Evolutionary conservation across 2,797 vertebrate genomes (phyloP).

Genomic region (Xiphorhynchus erythropygius): DNA sequence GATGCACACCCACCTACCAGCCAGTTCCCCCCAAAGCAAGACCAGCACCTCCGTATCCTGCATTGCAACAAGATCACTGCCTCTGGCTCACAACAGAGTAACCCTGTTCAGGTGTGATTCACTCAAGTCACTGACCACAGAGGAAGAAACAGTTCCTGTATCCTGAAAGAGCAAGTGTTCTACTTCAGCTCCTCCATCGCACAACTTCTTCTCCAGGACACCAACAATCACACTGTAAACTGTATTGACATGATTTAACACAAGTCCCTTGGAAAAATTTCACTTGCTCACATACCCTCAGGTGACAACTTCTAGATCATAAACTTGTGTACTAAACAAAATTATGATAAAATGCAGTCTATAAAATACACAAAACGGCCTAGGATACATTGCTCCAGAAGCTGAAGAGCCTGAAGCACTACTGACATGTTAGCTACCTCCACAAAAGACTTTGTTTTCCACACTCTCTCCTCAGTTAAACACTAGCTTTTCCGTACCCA

Average conservation of each 20-base stretch:
- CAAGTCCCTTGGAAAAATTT: not conserved
- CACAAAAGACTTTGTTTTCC: not conserved
- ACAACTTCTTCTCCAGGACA: not conserved
- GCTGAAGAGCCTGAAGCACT: fast-evolving
- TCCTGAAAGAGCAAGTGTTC: not conserved
- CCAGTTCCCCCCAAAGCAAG: not conserved
- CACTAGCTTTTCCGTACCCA: not conserved
- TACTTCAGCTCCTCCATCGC: not conserved
- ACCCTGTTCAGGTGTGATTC: not conserved
- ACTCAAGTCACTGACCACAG: not conserved
- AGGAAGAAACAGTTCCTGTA: not conserved
- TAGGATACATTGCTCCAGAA: not conserved
- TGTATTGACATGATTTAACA: not conserved
- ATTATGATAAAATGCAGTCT: fast-evolving
- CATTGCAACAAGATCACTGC: not conserved
- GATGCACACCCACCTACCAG: not conserved
- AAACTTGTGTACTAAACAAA: fast-evolving
- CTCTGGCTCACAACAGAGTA: not conserved
- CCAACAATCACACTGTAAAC: not conserved
- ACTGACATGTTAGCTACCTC: too few species aligned
- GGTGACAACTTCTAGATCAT: not conserved
- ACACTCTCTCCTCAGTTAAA: not conserved
- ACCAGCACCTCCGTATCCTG: not conserved
- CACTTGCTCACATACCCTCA: not conserved
- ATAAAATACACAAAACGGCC: not conserved